Percentiles rank a stretch among this genome's conserved stretches.
These are phyloP conservation scores for Cololabis saira DNA, from an alignment of 2,113 vertebrate species.

Conservation along the genomic window DNA sequence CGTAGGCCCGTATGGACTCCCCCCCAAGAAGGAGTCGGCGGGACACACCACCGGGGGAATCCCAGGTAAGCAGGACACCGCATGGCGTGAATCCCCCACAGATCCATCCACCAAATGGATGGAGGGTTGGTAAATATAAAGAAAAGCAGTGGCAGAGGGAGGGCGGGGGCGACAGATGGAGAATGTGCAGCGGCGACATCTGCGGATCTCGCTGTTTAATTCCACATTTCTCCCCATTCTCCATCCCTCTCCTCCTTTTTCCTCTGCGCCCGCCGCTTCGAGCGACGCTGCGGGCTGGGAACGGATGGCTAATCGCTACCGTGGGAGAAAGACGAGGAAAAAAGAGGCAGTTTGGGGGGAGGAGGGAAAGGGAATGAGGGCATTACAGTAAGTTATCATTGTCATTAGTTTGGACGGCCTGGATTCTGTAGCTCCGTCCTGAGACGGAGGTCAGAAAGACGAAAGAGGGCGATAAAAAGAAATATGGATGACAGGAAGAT, in stretches of 20 bases:
- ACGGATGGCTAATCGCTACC: conserved; percentile 80
- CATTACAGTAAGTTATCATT: conserved; percentile 81
- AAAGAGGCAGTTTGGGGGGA: conserved; percentile 23
- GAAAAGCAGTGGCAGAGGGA: conserved; percentile 33
- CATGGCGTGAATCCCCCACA: conserved; percentile 47
- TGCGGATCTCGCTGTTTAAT: conserved; percentile 79
- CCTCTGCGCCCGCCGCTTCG: conserved; percentile 56
- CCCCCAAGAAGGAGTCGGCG: conserved; percentile 79
- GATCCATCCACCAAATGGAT: conserved; percentile 60
- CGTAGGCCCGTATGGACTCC: conserved; percentile 80
- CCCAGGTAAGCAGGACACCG: conserved; percentile 73
- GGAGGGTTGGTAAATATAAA: conserved; percentile 49
- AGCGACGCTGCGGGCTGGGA: conserved; percentile 78
- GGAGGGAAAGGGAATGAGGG: conserved; percentile 30
- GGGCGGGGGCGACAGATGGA: conserved; percentile 74
- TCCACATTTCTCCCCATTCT: conserved; percentile 61
- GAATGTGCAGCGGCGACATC: conserved; percentile 75
- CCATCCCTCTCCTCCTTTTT: conserved; percentile 28
- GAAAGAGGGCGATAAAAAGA: not conserved
- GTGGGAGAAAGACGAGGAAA: conserved; percentile 68
- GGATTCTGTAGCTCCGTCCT: conserved; percentile 55
- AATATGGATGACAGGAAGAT: conserved; percentile 42
- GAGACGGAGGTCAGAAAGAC: conserved; percentile 14
- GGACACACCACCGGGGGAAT: conserved; percentile 80
- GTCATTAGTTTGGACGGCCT: conserved; percentile 75